Evolutionary conservation across 2,888 invertebrate species (phyloP), one percentile per base, ranked within the genome.

Genomic region (Limnephilus rhombicus): DNA sequence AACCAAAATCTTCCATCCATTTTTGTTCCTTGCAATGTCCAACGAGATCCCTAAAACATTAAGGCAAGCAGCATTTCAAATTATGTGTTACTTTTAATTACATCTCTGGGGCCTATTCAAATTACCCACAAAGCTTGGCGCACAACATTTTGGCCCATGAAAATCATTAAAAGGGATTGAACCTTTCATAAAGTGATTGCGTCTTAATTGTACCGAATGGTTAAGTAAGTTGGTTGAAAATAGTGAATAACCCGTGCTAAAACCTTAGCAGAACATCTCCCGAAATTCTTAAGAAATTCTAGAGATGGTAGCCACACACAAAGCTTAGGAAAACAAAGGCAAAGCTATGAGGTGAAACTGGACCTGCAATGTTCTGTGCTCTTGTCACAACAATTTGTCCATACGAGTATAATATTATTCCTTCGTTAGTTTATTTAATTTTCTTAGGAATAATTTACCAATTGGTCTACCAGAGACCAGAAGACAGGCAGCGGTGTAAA

Each of bases 381-480:
- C 49, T 13, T 45, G 11, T 49, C 49, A 49, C 13, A 49, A 15
- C 3, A 49, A 49, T 49, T 1, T 13, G 15, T 49, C 49, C 3
- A n/a, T n/a, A 9, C 9, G 5, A n/a, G 24, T 68, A 18, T 68
- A 68, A 68, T 68, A 24, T 68, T 9, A 68, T 68, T 68, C 24
- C n/a, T 68, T n/a, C 7, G 68, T 68, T 37, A 68, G 24, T 68
- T 68, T 24, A 24, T 68, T 13, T 68, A 2, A n/a, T 24, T 68
- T 68, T 68, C 9, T 9, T 2, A 24, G 24, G 68, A 68, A 68
- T 68, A 68, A 68, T 95, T 95, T 94, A 97, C 97, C 96, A 98
- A 98, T 95, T 99, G 99, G 95, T 99, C 99, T 95, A 98, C 98
- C 9, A 99, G 96, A 0, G 99, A 98, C 99, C 99, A 99, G 95